Percentiles rank a stretch among this genome's conserved stretches.
These are phyloP conservation scores for Harpalus rubripes DNA, from an alignment of 2,888 invertebrate species.

Conservation along the genomic window DNA sequence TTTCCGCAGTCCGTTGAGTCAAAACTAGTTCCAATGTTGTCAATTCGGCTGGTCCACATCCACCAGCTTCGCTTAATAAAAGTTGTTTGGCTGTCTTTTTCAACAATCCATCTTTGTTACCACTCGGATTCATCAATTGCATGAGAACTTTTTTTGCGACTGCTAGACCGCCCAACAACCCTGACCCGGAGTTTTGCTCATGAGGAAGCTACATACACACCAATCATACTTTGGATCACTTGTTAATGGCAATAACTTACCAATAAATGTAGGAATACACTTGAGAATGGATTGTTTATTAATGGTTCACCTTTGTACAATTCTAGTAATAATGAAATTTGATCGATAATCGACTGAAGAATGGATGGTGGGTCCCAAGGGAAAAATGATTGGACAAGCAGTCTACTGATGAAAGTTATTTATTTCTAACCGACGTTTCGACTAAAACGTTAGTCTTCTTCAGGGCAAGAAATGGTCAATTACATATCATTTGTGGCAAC, in stretches of 20 bases:
- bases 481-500: too few species aligned
- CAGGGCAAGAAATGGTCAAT: too few species aligned
- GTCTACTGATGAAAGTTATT: too few species aligned
- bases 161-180: conserved; percentile 80
- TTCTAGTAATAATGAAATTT: conserved; percentile 85
- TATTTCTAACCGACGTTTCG: too few species aligned
- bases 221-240: conserved; percentile 6
- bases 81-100: conserved; percentile 77
- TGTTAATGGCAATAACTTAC: conserved; percentile 75
- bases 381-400: too few species aligned
- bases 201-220: conserved; percentile 76
- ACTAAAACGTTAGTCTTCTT: too few species aligned
- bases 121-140: conserved; percentile 73
- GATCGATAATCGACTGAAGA: too few species aligned
- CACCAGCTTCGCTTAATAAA: conserved; percentile 80
- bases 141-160: conserved; percentile 84
- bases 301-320: conserved; percentile 85
- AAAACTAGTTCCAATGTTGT: conserved; percentile 83
- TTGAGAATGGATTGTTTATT: conserved; percentile 85
- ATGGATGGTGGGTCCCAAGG: too few species aligned
- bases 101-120: conserved; percentile 50
- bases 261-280: conserved; percentile 84
- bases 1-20: conserved; percentile 85
- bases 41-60: conserved; percentile 80
- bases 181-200: conserved; percentile 77